Evolutionary conservation across 2,113 vertebrate species (phyloP), one percentile per base, ranked within the genome.

Genomic region (Cinclus mexicanus): DNA sequence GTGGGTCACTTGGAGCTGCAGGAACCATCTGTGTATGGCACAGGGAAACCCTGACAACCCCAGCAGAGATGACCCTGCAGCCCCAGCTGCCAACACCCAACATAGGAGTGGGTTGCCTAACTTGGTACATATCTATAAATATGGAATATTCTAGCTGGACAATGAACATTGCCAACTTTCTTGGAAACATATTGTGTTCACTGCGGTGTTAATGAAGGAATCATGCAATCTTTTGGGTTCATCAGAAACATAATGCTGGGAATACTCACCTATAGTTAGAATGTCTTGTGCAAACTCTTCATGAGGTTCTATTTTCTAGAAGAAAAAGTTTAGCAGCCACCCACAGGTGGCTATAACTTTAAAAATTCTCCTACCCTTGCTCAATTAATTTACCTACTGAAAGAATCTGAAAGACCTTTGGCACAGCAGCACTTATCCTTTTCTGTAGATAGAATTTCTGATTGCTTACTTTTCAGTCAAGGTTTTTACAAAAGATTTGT

Each of bases 41-140:
- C 24, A 53, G 69, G 12, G 28, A 23, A 65, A 8, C 10, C 23
- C 57, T 26, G 57, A 20, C 21, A 57, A 8, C 5, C 16, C 18
- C 19, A 52, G 37, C 37, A 74, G 33, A 74, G 33, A 28, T 7
- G 0, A 2, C 14, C 19, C 28, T 35, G 11, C 23, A 56, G 25
- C 7, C 1, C 14, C 1, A 0, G 0, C 37, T 57, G 3, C 19
- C 28, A 44, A 10, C 0, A 4, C 4, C 17, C n/a, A 53, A 19
- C 31, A 12, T 44, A 46, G 17, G 46, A 57, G 37, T 16, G 10
- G 10, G 11, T 50, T 56, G 33, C 5, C 11, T 33, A 33, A 1
- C 6, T 57, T 41, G 6, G 24, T 31, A 7, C 8, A 1, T 24
- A 9, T 23, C 46, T 12, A 13, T 14, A 14, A 10, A 18, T 31